These are phyloP conservation scores for Gasteruption jaculator DNA, from an alignment of 2,888 invertebrate genomes.

Conservation along the genomic window DNA sequence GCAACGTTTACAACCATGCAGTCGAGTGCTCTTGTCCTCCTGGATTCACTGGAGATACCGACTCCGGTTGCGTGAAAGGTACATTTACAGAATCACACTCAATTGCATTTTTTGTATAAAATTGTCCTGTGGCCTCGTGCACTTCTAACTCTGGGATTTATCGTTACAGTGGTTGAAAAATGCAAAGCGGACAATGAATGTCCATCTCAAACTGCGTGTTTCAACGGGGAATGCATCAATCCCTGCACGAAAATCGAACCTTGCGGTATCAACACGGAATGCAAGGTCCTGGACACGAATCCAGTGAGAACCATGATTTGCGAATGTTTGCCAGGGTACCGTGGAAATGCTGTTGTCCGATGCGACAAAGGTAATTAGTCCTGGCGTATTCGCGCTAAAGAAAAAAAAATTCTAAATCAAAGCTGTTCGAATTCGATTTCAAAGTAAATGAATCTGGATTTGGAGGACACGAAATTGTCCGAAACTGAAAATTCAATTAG, in stretches of 20 bases:
- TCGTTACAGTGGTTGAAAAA: slow-evolving; percentile 46
- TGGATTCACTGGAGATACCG: slow-evolving; percentile 64
- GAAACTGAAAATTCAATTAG: too few species aligned
- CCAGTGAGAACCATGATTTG: slow-evolving; percentile 87
- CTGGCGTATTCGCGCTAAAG: too few species aligned
- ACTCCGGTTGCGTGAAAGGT: slow-evolving; percentile 60
- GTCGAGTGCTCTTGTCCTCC: slow-evolving; percentile 79
- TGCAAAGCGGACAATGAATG: slow-evolving; percentile 80
- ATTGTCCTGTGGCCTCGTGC: background rate
- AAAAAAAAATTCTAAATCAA: too few species aligned
- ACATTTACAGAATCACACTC: slow-evolving; percentile 18
- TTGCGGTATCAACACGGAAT: slow-evolving; percentile 76
- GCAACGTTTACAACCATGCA: slow-evolving; percentile 71
- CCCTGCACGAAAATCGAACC: slow-evolving; percentile 76
- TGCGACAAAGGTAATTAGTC: slow-evolving; percentile 71
- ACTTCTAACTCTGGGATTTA: background rate
- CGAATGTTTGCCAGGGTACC: slow-evolving; percentile 79
- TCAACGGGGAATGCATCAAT: slow-evolving; percentile 76
- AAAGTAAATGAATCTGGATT: too few species aligned
- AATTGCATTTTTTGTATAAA: background rate
- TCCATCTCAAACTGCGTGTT: slow-evolving; percentile 77
- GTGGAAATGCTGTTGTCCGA: slow-evolving; percentile 80
- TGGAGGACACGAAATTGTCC: too few species aligned
- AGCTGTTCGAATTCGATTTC: too few species aligned
- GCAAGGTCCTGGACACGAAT: slow-evolving; percentile 73